A percentile compares a stretch with the other conserved stretches of the same genome.
Conservation (phyloP, 2,797 vertebrate genomes). For the Pseudotriccus pelzelni region DNA sequence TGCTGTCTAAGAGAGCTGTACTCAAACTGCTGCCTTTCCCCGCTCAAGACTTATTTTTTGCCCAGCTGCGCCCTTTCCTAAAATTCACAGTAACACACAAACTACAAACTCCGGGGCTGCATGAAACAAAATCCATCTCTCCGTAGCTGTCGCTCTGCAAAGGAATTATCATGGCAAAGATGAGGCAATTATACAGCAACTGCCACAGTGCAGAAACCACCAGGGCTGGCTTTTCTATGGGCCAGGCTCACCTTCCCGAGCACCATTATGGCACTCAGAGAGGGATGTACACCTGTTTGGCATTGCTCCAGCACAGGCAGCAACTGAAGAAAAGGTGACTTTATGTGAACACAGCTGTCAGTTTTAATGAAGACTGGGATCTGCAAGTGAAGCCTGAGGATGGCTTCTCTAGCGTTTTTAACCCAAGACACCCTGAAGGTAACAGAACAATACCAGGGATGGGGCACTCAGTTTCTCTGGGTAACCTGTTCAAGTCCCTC, state of each 20-base stretch:
- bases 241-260: neutral
- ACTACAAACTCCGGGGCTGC: neutral
- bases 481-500: neutral
- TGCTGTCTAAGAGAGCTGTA: neutral
- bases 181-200: neutral
- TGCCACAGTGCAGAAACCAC: accelerated
- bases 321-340: neutral
- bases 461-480: neutral
- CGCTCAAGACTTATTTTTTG: neutral
- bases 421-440: neutral
- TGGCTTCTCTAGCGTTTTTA: neutral
- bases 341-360: neutral
- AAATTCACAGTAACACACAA: neutral
- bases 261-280: neutral
- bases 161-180: neutral
- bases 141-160: neutral
- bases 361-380: neutral
- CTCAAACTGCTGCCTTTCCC: neutral
- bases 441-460: neutral
- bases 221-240: neutral
- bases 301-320: neutral
- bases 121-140: neutral
- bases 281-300: neutral
- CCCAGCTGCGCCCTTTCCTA: neutral
- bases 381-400: neutral